These are phyloP conservation scores for Cotesia typhae DNA, from an alignment of 1,140 invertebrate genomes.

Conservation along the genomic window DNA sequence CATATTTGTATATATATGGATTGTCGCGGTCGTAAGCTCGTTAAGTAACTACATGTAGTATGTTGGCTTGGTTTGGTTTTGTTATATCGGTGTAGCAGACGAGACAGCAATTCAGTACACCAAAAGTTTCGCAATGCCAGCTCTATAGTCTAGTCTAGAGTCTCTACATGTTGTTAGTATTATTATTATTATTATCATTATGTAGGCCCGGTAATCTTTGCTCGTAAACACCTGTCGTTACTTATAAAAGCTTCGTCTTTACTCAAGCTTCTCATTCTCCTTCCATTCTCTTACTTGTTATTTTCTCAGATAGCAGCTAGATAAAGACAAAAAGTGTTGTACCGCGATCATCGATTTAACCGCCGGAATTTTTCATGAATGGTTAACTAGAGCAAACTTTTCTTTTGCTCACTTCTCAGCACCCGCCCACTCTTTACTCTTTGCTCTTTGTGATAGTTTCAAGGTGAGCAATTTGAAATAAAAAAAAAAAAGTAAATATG, in stretches of 20 bases:
- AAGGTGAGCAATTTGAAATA: no score
- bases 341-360: no score
- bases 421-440: no score
- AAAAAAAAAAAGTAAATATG: no score
- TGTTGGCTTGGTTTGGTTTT: no score
- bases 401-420: no score
- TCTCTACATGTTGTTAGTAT: neutral
- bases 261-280: neutral
- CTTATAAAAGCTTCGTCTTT: constrained; percentile 1
- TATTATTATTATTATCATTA: constrained; percentile 19
- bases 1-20: constrained; percentile 10
- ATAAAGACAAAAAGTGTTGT: neutral
- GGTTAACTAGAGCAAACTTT: no score
- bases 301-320: neutral
- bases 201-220: constrained; percentile 17
- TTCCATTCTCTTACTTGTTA: neutral
- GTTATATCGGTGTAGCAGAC: neutral
- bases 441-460: no score
- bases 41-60: constrained; percentile 27
- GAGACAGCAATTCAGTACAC: neutral
- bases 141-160: neutral
- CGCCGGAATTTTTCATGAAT: no score
- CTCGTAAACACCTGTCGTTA: constrained; percentile 26
- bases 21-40: constrained; percentile 32
- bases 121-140: constrained; percentile 19